Evolutionary conservation across 2,113 vertebrate genomes (phyloP), one percentile per base, ranked within the genome.

Genomic region (Zapornia atra): DNA sequence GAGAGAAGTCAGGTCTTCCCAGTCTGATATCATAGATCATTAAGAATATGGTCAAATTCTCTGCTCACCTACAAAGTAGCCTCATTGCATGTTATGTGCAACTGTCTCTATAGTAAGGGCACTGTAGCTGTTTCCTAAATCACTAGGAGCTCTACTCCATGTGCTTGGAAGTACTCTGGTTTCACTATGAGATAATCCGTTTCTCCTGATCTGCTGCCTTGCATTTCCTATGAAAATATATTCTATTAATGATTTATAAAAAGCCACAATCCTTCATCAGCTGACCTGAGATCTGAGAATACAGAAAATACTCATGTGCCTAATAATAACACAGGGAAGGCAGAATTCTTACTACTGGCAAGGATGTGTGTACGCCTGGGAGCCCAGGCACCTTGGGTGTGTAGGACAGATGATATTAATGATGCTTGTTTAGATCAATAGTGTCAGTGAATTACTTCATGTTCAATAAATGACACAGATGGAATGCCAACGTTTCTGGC

Each of bases 291-390:
- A 65, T 15, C 34, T 65, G 87, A 85, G 10, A 63, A 29, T 26
- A 34, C 44, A 61, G 48, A 26, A 80, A 12, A 65, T 6, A 20
- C 36, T 44, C 33, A 69, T 24, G 48, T 4, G 2, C 56, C 65
- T 79, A 15, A 10, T n/a, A 66, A 11, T 34, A 56, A 25, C 29
- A 17, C 0, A 5, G 87, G 57, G 36, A 42, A 21, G 2, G 26
- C 1, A 4, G 33, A 34, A 38, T 6, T 61, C 82, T 83, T 64
- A 25, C 61, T 79, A 21, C 53, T 65, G 89, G 65, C 36, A 68
- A 7, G n/a, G 8, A 31, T 26, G 73, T 53, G 24, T 0, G 0
- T 9, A 36, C 24, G 0, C 4, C 76, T 42, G 60, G 6, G 48
- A 57, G 68, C 15, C 71, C 8, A 0, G 1, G 8, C 7, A 5